phyloP scores from a whole-genome alignment of 2,888 invertebrate genomes.

The Rhagonycha fulva region DNA sequence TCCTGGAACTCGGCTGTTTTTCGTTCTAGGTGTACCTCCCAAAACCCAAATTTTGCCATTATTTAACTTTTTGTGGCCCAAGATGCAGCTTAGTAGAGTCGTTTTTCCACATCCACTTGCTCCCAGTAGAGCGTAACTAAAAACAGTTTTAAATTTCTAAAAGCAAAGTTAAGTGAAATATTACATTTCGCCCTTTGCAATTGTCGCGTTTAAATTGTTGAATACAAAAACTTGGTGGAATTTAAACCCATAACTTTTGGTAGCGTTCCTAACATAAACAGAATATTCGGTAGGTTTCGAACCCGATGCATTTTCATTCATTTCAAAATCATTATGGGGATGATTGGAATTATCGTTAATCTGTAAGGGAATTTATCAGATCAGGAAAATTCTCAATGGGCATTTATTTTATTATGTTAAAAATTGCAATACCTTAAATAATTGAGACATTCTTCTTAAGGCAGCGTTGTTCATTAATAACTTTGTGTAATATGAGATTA shows the following conservation, averaged over 20 bases:
- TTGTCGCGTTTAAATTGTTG: slow-evolving; percentile 89
- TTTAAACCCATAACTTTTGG: slow-evolving; percentile 81
- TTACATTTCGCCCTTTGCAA: slow-evolving; percentile 73
- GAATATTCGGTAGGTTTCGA: slow-evolving; percentile 45
- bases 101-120: slow-evolving; percentile 93
- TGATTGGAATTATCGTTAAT: background rate
- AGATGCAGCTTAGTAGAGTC: slow-evolving; percentile 83
- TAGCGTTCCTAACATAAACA: slow-evolving; percentile 81
- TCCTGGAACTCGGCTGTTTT: slow-evolving; percentile 85
- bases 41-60: slow-evolving; percentile 84
- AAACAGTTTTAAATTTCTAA: background rate
- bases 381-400: too few relatives aligned
- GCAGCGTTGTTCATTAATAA: background rate
- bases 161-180: background rate
- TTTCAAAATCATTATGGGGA: background rate
- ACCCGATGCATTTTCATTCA: background rate
- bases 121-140: slow-evolving; percentile 84
- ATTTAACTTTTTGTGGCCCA: slow-evolving; percentile 79
- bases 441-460: background rate
- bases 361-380: background rate
- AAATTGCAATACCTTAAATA: background rate
- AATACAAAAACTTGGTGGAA: slow-evolving; percentile 81
- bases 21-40: slow-evolving; percentile 80
- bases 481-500: too few relatives aligned
- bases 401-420: background rate